These are phyloP conservation scores for Motacilla alba DNA, from an alignment of 2,113 vertebrate genomes.

Conservation along the genomic window DNA sequence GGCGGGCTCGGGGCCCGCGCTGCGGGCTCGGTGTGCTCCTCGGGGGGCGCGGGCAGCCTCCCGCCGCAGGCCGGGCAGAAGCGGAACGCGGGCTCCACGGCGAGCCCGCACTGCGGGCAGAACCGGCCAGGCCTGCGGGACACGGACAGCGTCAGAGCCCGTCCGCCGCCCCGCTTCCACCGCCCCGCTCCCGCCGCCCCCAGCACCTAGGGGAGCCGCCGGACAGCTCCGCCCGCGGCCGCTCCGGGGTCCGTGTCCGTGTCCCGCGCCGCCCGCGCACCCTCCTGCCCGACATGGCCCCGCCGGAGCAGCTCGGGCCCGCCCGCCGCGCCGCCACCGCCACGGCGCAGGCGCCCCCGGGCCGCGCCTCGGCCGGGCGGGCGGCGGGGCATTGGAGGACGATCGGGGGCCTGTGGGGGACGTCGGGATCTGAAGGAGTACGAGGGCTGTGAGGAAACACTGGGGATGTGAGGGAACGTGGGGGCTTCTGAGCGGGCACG, in stretches of 20 bases:
- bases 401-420: too few relatives aligned
- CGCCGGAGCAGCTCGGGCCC: not conserved
- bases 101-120: conserved; percentile 84
- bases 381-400: rapidly evolving
- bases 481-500: not conserved
- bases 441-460: not conserved
- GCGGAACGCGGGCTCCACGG: conserved; percentile 74
- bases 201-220: not conserved
- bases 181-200: not conserved
- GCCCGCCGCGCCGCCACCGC: not conserved
- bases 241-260: not conserved
- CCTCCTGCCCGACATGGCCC: not conserved
- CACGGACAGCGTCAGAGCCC: not conserved
- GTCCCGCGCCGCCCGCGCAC: not conserved
- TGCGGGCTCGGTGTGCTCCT: not conserved
- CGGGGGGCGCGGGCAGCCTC: conserved; percentile 60
- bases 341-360: not conserved
- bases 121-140: conserved; percentile 72
- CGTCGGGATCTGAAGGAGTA: rapidly evolving
- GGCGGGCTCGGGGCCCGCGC: not conserved
- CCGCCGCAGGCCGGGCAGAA: conserved; percentile 87
- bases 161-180: not conserved
- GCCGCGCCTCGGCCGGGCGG: not conserved
- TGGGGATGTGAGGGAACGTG: too few relatives aligned
- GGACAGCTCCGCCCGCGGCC: not conserved